Conservation (phyloP, 2,797 vertebrate species). For the Rhadinocentrus ornatus region DNA sequence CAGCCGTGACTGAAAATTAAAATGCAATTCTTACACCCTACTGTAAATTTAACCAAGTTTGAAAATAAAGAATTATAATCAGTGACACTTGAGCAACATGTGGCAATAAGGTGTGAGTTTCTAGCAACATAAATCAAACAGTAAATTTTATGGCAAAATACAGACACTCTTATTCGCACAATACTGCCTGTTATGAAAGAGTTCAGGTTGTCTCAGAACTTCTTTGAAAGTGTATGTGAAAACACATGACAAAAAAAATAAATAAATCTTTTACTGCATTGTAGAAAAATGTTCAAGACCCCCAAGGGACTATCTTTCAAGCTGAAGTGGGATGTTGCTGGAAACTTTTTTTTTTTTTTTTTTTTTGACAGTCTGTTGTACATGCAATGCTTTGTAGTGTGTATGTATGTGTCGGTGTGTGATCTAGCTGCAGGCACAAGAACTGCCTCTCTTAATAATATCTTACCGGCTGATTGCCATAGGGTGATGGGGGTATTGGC, state of each 20-base stretch:
- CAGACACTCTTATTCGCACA: slow-evolving; percentile 35
- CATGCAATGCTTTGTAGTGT: slow-evolving; percentile 5
- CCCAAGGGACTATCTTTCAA: slow-evolving; percentile 36
- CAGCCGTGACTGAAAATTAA: too few species aligned
- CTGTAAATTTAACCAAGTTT: not conserved
- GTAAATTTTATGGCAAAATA: slow-evolving; percentile 12
- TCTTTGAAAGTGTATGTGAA: slow-evolving; percentile 18
- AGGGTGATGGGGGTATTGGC: slow-evolving; percentile 48
- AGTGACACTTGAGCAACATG: not conserved
- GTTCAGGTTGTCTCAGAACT: slow-evolving; percentile 12
- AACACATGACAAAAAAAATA: slow-evolving; percentile 10
- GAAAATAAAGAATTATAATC: not conserved
- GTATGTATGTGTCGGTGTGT: not conserved
- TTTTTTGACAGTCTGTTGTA: not conserved
- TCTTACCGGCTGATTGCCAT: slow-evolving; percentile 68
- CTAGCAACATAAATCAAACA: slow-evolving; percentile 42
- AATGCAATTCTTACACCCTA: not conserved
- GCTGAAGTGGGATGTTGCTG: slow-evolving; percentile 13
- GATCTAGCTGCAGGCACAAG: slow-evolving; percentile 9
- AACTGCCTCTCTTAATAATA: slow-evolving; percentile 5
- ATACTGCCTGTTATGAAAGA: slow-evolving; percentile 31
- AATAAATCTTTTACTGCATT: not conserved
- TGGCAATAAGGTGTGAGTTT: slow-evolving; percentile 1
- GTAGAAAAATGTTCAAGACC: slow-evolving; percentile 19
- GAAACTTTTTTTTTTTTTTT: slow-evolving; percentile 5